phyloP scores from a whole-genome alignment of 2,113 vertebrate genomes.

The Clinocottus analis region DNA sequence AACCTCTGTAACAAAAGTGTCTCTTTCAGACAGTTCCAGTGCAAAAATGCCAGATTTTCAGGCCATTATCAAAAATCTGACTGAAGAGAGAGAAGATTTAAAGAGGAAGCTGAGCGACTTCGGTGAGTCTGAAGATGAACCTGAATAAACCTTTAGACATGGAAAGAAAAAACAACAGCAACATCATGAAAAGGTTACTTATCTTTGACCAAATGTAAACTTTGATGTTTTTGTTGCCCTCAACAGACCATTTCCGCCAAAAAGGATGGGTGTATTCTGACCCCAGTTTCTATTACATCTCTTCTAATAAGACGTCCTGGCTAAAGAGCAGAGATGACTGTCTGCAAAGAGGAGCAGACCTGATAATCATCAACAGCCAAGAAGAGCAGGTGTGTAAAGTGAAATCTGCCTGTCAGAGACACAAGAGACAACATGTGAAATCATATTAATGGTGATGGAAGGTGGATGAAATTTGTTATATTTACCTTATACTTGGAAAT shows the following conservation, averaged over 20 bases:
- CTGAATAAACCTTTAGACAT: neutral
- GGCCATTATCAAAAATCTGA: neutral
- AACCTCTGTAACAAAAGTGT: neutral
- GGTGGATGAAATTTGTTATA: neutral
- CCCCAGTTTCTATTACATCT: constrained; percentile 36
- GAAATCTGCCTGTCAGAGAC: neutral
- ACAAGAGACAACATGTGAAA: neutral
- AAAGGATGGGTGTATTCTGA: constrained; percentile 40
- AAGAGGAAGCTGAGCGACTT: neutral
- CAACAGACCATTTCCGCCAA: neutral
- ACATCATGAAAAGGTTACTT: neutral
- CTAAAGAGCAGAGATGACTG: constrained; percentile 32
- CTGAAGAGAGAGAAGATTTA: neutral
- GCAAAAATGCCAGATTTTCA: neutral
- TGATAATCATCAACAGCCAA: constrained; percentile 50
- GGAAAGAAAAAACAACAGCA: neutral
- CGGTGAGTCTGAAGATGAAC: neutral
- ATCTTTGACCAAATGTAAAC: neutral
- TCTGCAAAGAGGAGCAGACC: constrained; percentile 33
- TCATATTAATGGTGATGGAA: neutral
- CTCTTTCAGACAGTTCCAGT: neutral
- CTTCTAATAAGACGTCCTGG: constrained; percentile 26
- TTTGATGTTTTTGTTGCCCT: neutral
- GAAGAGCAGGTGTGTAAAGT: constrained; percentile 54
- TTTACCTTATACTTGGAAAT: neutral